Conservation (phyloP, 2,797 vertebrate genomes). For the Falco columbarius region DNA sequence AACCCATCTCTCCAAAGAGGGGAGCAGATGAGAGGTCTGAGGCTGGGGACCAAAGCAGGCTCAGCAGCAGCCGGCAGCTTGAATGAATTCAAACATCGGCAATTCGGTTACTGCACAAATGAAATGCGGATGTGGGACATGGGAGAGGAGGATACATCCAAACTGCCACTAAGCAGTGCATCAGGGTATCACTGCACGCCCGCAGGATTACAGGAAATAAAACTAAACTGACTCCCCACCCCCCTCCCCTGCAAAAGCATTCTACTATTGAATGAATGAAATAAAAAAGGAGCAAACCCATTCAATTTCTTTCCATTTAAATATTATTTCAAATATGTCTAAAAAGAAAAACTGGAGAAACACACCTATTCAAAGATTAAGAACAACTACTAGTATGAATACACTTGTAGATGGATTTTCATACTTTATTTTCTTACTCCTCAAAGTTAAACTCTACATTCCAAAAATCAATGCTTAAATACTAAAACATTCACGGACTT, state of each 20-base stretch:
- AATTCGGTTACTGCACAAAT: neutral
- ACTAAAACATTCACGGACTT: neutral
- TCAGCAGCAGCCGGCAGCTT: neutral
- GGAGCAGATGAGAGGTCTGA: neutral
- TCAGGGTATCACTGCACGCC: neutral
- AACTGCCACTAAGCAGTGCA: neutral
- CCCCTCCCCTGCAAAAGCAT: neutral
- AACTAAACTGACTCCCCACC: neutral
- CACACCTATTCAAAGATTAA: neutral
- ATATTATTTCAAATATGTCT: neutral
- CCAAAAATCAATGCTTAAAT: neutral
- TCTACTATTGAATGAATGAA: neutral
- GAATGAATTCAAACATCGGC: neutral
- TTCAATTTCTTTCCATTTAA: neutral
- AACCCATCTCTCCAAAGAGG: neutral
- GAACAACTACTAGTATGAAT: neutral
- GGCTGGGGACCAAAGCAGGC: neutral
- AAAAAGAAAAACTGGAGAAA: neutral
- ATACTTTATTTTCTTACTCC: neutral
- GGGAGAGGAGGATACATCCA: neutral
- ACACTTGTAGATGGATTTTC: neutral
- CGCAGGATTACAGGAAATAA: neutral
- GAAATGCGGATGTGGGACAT: fast-evolving
- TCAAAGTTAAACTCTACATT: neutral
- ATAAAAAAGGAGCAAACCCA: neutral